Conservation (phyloP, 2,888 invertebrate genomes). For the Melanotus villosus region DNA sequence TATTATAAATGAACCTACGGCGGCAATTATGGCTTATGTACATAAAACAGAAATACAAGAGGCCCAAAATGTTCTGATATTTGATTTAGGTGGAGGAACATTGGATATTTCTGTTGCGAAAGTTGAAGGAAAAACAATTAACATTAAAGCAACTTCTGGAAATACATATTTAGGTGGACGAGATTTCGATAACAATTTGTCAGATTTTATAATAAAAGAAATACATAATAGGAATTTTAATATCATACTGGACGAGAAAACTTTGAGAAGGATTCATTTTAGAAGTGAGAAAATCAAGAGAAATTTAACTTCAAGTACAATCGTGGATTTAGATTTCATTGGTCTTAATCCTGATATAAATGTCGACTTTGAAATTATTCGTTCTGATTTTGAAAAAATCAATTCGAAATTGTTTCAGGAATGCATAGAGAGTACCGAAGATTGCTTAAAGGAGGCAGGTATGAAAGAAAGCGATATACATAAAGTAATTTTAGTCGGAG, state of each 20-base stretch:
- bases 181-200: slow-evolving; percentile 31
- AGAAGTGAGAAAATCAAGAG: slow-evolving; percentile 23
- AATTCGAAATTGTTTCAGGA: slow-evolving; percentile 12
- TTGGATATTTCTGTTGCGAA: slow-evolving; percentile 28
- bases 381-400: slow-evolving; percentile 18
- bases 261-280: slow-evolving; percentile 3
- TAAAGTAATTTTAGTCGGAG: slow-evolving; percentile 27
- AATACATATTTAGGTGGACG: slow-evolving; percentile 30
- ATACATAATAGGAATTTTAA: not conserved
- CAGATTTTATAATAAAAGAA: slow-evolving; percentile 4
- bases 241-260: not conserved
- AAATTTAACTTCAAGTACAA: not conserved
- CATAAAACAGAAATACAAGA: slow-evolving; percentile 2
- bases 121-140: not conserved
- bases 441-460: slow-evolving; percentile 29
- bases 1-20: slow-evolving; percentile 30
- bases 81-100: slow-evolving; percentile 35
- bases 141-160: slow-evolving; percentile 29
- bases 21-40: slow-evolving; percentile 26
- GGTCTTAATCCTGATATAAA: slow-evolving; percentile 1
- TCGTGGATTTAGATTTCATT: slow-evolving; percentile 1
- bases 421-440: slow-evolving; percentile 13
- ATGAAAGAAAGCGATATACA: slow-evolving; percentile 20
- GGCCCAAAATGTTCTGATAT: slow-evolving; percentile 21
- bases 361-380: slow-evolving; percentile 14